phyloP scores from a whole-genome alignment of 2,888 invertebrate species.

The Smittia aterrima region DNA sequence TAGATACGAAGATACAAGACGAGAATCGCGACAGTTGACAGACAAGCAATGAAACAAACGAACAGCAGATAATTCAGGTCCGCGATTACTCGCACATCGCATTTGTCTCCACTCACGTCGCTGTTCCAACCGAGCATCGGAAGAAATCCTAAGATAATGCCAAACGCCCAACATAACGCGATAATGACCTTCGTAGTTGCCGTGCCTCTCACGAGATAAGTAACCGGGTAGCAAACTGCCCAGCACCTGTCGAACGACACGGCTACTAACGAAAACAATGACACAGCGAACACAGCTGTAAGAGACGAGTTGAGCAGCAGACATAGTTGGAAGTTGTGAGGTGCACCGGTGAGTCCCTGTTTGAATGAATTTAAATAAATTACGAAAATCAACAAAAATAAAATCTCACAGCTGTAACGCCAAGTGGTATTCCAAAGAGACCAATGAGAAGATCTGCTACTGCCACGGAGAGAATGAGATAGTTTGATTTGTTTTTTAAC shows the following conservation, averaged over 20 bases:
- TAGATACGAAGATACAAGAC: neutral
- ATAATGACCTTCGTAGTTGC: neutral
- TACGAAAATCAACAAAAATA: too few relatives aligned
- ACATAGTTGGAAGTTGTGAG: neutral
- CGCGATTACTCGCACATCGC: neutral
- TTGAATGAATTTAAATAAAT: neutral
- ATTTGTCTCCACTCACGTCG: neutral
- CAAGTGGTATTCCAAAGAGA: neutral
- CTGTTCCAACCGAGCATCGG: neutral
- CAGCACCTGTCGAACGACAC: neutral
- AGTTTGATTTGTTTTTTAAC: neutral
- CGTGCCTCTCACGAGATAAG: neutral
- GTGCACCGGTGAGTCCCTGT: neutral
- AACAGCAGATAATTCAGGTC: neutral
- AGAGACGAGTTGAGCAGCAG: neutral
- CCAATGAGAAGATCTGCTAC: neutral
- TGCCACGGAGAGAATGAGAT: neutral
- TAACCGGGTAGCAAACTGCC: neutral
- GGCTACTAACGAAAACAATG: neutral
- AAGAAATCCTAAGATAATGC: neutral
- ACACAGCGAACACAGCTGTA: neutral
- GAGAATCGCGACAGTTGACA: neutral
- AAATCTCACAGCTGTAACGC: neutral
- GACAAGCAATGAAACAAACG: neutral
- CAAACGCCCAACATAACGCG: neutral